Percentiles rank a stretch among this genome's conserved stretches.
Evolutionary conservation across 2,797 vertebrate genomes (phyloP).

Genomic region (Fundulus diaphanus): DNA sequence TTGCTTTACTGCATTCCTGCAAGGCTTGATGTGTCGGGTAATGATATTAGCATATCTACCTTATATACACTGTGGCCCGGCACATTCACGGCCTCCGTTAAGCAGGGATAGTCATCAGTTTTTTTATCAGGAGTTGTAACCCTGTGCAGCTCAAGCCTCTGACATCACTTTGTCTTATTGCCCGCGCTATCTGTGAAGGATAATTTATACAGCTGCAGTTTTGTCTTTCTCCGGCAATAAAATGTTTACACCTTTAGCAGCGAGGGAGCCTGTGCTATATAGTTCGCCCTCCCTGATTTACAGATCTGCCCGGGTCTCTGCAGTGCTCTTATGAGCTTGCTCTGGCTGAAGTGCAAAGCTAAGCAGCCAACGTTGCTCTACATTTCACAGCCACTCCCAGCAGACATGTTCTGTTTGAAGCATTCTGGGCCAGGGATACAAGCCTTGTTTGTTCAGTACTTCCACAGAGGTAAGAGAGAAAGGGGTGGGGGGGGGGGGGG

Average conservation of each 20-base stretch:
- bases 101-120: constrained; percentile 53
- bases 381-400: constrained; percentile 84
- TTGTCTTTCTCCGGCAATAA: constrained; percentile 25
- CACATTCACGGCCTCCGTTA: constrained; percentile 55
- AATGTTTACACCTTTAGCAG: constrained; percentile 48
- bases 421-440: constrained; percentile 84
- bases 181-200: constrained; percentile 27
- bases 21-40: constrained; percentile 58
- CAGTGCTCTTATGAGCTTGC: constrained; percentile 69
- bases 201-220: constrained; percentile 43
- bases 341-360: constrained; percentile 84
- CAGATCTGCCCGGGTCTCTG: constrained; percentile 69
- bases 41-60: constrained; percentile 66
- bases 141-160: constrained; percentile 32
- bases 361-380: constrained; percentile 83
- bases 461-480: constrained; percentile 49
- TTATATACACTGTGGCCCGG: constrained; percentile 53
- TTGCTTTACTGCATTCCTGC: constrained; percentile 72
- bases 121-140: constrained; percentile 50
- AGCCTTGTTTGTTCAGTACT: constrained; percentile 84
- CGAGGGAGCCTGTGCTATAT: constrained; percentile 26
- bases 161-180: constrained; percentile 52
- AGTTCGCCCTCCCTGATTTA: constrained; percentile 37
- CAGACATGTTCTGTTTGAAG: constrained; percentile 85
- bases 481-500: constrained; percentile 8